Percentiles rank a stretch among this genome's conserved stretches.
Evolutionary conservation across 2,797 vertebrate genomes (phyloP).

Genomic region (Sebastes oblongus): DNA sequence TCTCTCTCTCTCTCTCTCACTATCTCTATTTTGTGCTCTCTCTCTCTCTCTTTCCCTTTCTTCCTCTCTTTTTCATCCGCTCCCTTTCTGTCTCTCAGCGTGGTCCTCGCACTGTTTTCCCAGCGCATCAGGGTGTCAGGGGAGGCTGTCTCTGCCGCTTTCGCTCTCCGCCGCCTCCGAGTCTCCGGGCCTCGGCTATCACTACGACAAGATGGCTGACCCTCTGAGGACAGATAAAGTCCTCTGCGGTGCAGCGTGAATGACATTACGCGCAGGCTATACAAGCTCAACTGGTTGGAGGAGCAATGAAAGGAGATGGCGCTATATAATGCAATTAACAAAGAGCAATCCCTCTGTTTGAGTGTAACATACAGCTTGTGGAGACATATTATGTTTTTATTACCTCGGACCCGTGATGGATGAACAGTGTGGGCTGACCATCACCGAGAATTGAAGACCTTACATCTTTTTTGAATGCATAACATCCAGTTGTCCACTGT

Average conservation of each 20-base stretch:
- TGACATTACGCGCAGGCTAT: constrained; percentile 26
- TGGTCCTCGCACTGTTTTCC: constrained; percentile 58
- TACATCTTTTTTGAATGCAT: constrained; percentile 7
- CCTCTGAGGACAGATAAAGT: constrained; percentile 66
- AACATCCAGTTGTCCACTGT: constrained; percentile 15
- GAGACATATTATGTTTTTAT: constrained; percentile 41
- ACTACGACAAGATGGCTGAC: constrained; percentile 63
- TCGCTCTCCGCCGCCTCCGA: constrained; percentile 36
- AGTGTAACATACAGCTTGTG: constrained; percentile 26
- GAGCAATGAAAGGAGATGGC: constrained; percentile 21
- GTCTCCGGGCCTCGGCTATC: constrained; percentile 60
- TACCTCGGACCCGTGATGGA: constrained; percentile 26
- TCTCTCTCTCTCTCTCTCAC: constrained; percentile 43
- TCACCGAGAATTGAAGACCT: constrained; percentile 4
- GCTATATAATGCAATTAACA: constrained; percentile 45
- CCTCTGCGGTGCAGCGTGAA: constrained; percentile 37
- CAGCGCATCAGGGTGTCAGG: constrained; percentile 58
- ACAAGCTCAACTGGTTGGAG: constrained; percentile 29
- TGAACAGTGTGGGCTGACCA: background rate
- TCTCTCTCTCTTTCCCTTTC: background rate
- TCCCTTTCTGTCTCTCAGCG: constrained; percentile 58
- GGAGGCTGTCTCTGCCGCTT: constrained; percentile 47
- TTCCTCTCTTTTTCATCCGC: constrained; percentile 25
- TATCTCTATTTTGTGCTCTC: background rate
- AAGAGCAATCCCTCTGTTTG: constrained; percentile 35